Conservation (phyloP, 2,797 vertebrate genomes). For the Merluccius polli region DNA sequence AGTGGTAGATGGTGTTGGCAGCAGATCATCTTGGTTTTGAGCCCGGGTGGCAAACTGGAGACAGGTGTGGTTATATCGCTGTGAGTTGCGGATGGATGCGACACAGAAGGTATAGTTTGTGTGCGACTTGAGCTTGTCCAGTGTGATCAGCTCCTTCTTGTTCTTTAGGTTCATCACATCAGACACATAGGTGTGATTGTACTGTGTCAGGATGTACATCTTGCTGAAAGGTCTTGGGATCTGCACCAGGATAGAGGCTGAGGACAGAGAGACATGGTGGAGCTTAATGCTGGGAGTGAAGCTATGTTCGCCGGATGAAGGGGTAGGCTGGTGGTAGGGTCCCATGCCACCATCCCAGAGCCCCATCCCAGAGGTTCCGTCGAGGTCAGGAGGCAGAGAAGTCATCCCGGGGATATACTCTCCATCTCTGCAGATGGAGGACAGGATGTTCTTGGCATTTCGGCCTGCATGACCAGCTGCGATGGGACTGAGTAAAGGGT, state of each 20-base stretch:
- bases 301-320: constrained; percentile 80
- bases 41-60: constrained; percentile 86
- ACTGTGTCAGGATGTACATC: constrained; percentile 97
- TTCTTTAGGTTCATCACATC: constrained; percentile 93
- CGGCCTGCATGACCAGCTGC: constrained; percentile 80
- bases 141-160: constrained; percentile 90
- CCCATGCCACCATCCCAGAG: constrained; percentile 72
- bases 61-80: constrained; percentile 94
- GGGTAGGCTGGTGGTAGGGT: constrained; percentile 81
- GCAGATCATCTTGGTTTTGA: constrained; percentile 77
- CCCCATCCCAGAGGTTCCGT: constrained; percentile 84
- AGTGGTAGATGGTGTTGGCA: constrained; percentile 90
- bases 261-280: constrained; percentile 85
- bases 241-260: constrained; percentile 88
- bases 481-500: constrained; percentile 85
- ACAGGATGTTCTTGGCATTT: constrained; percentile 90
- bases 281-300: constrained; percentile 89
- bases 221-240: constrained; percentile 95
- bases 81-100: constrained; percentile 92
- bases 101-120: constrained; percentile 97
- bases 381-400: constrained; percentile 81
- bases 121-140: constrained; percentile 89
- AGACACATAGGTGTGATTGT: constrained; percentile 92
- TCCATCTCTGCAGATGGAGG: constrained; percentile 89
- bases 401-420: constrained; percentile 87